Percentiles rank a stretch among this genome's conserved stretches.
phyloP scores from a whole-genome alignment of 2,797 vertebrate species.

The Fistularia tabacaria region DNA sequence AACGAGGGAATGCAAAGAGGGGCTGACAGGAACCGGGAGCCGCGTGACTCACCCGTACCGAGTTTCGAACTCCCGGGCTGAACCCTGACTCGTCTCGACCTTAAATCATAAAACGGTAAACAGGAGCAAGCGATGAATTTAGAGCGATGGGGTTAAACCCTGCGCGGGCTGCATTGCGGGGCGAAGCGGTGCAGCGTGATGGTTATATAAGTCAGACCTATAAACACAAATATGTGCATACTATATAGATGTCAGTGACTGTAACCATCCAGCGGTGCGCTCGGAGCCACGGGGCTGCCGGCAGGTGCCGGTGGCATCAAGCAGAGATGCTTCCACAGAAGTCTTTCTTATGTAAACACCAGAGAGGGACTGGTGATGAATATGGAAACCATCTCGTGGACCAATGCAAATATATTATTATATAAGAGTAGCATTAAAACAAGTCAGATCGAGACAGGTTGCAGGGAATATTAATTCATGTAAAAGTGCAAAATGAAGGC shows the following conservation, averaged over 20 bases:
- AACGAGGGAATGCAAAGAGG: conserved; percentile 20
- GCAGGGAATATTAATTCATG: conserved; percentile 32
- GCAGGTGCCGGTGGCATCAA: conserved; percentile 23
- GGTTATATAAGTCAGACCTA: background rate
- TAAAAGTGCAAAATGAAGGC: conserved; percentile 33
- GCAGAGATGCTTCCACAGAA: conserved; percentile 8
- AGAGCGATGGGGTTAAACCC: too few species aligned
- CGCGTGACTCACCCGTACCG: conserved; percentile 45
- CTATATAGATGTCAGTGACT: too few species aligned
- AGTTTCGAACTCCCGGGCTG: conserved; percentile 16
- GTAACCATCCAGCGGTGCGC: too few species aligned
- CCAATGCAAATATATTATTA: conserved; percentile 33
- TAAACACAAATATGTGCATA: conserved; percentile 17
- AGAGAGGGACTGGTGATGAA: conserved; percentile 20
- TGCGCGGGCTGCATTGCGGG: conserved; percentile 11
- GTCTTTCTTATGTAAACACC: conserved; percentile 28
- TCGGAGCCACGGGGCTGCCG: conserved; percentile 25
- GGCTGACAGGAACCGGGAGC: conserved; percentile 35
- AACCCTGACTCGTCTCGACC: conserved; percentile 27
- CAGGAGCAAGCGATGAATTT: conserved; percentile 1
- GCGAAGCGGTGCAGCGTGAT: conserved; percentile 20
- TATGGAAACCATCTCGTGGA: conserved; percentile 37
- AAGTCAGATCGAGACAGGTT: conserved; percentile 21
- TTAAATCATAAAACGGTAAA: conserved; percentile 17
- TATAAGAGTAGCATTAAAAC: conserved; percentile 13